A percentile compares a stretch with the other conserved stretches of the same genome.
These are phyloP conservation scores for Strix aluco DNA, from an alignment of 2,113 vertebrate species.

Conservation along the genomic window DNA sequence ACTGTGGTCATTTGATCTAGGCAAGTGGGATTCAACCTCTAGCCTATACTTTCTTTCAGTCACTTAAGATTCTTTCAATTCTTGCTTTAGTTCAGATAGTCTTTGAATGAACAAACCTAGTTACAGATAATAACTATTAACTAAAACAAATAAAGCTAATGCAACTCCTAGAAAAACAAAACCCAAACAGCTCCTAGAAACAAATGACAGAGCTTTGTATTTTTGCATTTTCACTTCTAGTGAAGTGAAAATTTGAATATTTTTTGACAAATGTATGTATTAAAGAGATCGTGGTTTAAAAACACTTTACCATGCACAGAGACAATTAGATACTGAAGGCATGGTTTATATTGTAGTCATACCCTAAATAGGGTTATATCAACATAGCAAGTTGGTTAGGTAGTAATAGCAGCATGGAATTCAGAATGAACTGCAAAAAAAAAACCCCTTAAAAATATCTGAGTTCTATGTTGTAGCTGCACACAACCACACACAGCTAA, in stretches of 20 bases:
- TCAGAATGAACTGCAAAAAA: not conserved
- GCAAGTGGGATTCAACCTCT: not conserved
- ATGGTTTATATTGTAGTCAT: not conserved
- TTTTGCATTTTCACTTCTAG: not conserved
- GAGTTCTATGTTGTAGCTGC: not conserved
- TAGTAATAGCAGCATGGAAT: not conserved
- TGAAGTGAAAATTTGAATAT: not conserved
- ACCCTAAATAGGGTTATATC: not conserved
- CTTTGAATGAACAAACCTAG: not conserved
- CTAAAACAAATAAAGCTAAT: not conserved
- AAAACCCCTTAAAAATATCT: not conserved
- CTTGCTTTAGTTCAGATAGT: not conserved
- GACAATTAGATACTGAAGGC: not conserved
- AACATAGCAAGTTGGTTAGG: not conserved
- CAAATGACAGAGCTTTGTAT: rapidly evolving
- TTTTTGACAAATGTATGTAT: not conserved
- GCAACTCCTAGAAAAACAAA: not conserved
- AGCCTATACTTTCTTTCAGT: not conserved
- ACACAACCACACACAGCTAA: not conserved
- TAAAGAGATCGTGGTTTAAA: not conserved
- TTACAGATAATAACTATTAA: not conserved
- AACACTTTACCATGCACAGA: not conserved
- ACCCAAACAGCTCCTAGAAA: not conserved
- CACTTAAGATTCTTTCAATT: not conserved
- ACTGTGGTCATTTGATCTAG: not conserved